Evolutionary conservation across 2,113 vertebrate species (phyloP).

Genomic region (Platysternon megacephalum): DNA sequence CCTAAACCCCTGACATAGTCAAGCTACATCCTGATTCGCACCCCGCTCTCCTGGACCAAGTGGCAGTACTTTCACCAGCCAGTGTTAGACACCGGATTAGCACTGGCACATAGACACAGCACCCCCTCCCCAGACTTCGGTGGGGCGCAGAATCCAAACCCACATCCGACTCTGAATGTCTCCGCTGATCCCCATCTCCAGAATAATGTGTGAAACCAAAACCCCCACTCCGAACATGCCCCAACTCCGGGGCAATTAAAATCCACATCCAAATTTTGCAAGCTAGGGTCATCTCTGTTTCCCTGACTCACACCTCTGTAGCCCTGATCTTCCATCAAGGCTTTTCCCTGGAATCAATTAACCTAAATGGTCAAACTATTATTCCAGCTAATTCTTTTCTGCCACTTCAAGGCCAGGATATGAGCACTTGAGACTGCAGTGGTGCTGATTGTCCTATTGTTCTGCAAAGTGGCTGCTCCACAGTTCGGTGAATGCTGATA

Average conservation of each 20-base stretch:
- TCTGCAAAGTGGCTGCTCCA: conserved; percentile 47
- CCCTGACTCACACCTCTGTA: not conserved
- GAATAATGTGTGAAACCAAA: not conserved
- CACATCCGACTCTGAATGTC: not conserved
- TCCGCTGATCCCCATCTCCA: accelerated
- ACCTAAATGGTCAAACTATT: conserved; percentile 19
- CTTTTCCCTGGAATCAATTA: conserved; percentile 35
- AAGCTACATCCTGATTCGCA: not conserved
- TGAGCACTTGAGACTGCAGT: conserved; percentile 10
- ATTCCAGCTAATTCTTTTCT: not conserved
- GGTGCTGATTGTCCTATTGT: conserved; percentile 61
- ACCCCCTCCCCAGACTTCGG: not conserved
- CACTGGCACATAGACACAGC: not conserved
- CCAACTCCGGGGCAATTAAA: not conserved
- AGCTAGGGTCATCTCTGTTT: not conserved
- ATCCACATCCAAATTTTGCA: not conserved
- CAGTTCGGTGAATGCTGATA: conserved; percentile 34
- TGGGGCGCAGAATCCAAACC: not conserved
- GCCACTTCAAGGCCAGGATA: conserved; percentile 26
- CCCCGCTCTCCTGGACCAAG: not conserved
- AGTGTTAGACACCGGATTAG: not conserved
- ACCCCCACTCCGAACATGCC: not conserved
- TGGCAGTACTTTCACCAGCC: accelerated
- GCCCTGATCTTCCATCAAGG: not conserved
- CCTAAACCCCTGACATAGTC: not conserved